Conservation (phyloP, 2,113 vertebrate genomes). For the Hiodon tergisus region DNA sequence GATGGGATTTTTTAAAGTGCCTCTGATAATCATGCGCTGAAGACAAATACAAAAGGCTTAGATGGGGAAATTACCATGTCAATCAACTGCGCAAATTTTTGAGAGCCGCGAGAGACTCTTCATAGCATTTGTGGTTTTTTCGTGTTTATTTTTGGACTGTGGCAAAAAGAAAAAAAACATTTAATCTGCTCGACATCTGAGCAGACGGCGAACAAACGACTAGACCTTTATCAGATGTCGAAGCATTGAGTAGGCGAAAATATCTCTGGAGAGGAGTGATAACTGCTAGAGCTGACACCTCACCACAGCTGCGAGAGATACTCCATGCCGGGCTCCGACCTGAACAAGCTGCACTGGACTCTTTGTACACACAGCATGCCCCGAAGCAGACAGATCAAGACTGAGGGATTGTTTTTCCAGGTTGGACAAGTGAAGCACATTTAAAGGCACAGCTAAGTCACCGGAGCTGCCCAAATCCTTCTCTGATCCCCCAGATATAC, state of each 20-base stretch:
- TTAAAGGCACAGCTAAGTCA: neutral
- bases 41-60: slow-evolving; percentile 16
- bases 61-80: slow-evolving; percentile 18
- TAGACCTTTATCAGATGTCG: neutral
- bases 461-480: neutral
- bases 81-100: slow-evolving; percentile 10
- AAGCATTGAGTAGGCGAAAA: neutral
- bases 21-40: slow-evolving; percentile 28
- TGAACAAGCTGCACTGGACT: neutral
- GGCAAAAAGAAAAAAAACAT: neutral
- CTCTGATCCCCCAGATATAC: neutral
- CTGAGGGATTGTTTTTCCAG: neutral
- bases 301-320: neutral
- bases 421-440: neutral
- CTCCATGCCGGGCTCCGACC: neutral
- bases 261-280: neutral
- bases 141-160: neutral
- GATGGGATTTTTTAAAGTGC: slow-evolving; percentile 23
- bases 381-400: neutral
- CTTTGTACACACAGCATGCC: neutral
- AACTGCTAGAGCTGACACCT: neutral
- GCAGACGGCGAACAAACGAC: neutral
- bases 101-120: neutral
- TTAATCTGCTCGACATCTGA: neutral
- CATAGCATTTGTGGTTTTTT: neutral